Percentiles rank a stretch among this genome's conserved stretches.
These are phyloP conservation scores for Oreonectes daqikongensis DNA, from an alignment of 2,797 vertebrate genomes.

Conservation along the genomic window DNA sequence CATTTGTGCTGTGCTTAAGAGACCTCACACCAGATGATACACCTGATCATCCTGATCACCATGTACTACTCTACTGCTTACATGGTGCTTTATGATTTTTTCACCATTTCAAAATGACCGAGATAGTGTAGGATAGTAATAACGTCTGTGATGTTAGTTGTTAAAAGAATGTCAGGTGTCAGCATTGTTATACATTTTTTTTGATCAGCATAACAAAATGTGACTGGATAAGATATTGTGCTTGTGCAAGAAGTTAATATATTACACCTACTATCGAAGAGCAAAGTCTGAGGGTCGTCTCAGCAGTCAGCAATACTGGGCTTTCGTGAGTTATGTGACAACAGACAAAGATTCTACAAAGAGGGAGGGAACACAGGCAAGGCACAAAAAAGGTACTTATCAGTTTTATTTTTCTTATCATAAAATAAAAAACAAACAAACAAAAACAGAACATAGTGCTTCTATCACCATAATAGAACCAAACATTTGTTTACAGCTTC, in stretches of 20 bases:
- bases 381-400: slow-evolving; percentile 63
- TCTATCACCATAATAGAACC: slow-evolving; percentile 66
- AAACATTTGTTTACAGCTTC: slow-evolving; percentile 30
- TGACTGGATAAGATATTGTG: neutral
- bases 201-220: neutral
- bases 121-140: neutral
- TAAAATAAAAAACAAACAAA: slow-evolving; percentile 68
- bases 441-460: slow-evolving; percentile 71
- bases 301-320: neutral
- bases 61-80: neutral
- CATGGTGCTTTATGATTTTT: too few relatives aligned
- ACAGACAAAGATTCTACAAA: slow-evolving; percentile 17
- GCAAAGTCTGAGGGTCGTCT: slow-evolving; percentile 75
- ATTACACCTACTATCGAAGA: slow-evolving; percentile 58
- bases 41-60: slow-evolving; percentile 2
- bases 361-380: slow-evolving; percentile 1
- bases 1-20: slow-evolving; percentile 53
- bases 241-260: slow-evolving; percentile 68
- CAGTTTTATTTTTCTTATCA: slow-evolving; percentile 73
- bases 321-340: neutral
- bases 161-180: neutral
- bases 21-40: neutral
- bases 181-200: neutral
- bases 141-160: neutral
- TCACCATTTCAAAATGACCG: neutral